Conservation (phyloP, 2,113 vertebrate species). For the Heloderma charlesbogerti region DNA sequence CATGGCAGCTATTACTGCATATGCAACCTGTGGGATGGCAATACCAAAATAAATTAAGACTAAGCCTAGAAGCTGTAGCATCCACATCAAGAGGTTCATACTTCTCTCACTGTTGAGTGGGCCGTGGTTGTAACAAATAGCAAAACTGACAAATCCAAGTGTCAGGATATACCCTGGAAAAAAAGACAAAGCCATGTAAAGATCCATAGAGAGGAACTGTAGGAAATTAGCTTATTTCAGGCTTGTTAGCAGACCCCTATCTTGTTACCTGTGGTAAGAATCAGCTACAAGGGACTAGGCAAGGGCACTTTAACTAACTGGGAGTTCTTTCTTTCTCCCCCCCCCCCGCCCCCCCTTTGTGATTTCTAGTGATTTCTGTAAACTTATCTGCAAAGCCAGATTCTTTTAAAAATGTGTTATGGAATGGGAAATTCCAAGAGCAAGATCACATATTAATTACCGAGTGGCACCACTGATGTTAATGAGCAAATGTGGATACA, state of each 20-base stretch:
- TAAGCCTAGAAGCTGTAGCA: constrained; percentile 68
- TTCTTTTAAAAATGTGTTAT: background rate
- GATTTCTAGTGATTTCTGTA: too few relatives aligned
- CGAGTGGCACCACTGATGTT: background rate
- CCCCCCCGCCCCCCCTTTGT: too few relatives aligned
- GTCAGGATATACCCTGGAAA: constrained; percentile 77
- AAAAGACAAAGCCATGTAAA: background rate
- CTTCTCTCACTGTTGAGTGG: constrained; percentile 69
- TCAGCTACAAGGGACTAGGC: background rate
- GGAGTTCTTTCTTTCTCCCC: background rate
- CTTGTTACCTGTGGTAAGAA: background rate
- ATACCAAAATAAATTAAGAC: constrained; percentile 77
- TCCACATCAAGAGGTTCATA: constrained; percentile 73
- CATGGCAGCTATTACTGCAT: constrained; percentile 62
- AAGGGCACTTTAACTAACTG: background rate
- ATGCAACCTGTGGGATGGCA: constrained; percentile 71
- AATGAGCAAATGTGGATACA: background rate
- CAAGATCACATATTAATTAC: background rate
- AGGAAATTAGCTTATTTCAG: background rate
- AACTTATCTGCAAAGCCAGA: background rate
- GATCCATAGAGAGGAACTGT: background rate
- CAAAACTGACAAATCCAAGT: constrained; percentile 76
- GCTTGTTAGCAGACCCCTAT: background rate
- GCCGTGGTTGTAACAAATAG: constrained; percentile 78
- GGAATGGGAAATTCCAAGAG: background rate